Evolutionary conservation across 2,888 invertebrate genomes (phyloP).

Genomic region (Lasioglossum zephyrum): DNA sequence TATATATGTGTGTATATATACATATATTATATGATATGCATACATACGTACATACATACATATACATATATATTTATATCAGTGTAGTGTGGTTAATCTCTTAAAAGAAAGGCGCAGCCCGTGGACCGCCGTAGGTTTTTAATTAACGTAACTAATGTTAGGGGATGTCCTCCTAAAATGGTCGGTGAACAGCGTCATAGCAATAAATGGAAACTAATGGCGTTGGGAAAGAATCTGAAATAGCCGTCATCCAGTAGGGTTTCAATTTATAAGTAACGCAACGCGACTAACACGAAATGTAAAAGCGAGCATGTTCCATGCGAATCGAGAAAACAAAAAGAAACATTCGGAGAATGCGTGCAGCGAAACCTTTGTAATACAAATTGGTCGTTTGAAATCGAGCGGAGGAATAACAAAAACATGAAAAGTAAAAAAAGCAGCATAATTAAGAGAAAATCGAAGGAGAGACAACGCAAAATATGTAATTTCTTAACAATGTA

Average conservation of each 20-base stretch:
- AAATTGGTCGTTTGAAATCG: background rate
- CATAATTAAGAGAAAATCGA: constrained; percentile 7
- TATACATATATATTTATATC: constrained; percentile 66
- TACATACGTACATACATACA: constrained; percentile 11
- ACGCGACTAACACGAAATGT: background rate
- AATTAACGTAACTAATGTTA: constrained; percentile 65
- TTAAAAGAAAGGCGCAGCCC: constrained; percentile 55
- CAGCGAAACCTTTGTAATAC: background rate
- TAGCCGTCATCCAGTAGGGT: background rate
- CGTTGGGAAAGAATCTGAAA: constrained; percentile 15
- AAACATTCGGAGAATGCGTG: background rate
- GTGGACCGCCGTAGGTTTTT: constrained; percentile 62
- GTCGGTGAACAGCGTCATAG: constrained; percentile 53
- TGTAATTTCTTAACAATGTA: background rate
- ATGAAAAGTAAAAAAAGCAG: background rate
- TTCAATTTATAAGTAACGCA: background rate
- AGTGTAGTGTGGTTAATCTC: constrained; percentile 69
- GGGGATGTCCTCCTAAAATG: constrained; percentile 53
- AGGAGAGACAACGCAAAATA: constrained; percentile 4
- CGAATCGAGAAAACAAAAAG: background rate
- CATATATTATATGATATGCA: background rate
- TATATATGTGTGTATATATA: constrained; percentile 41
- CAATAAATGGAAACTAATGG: constrained; percentile 38
- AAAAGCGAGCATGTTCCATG: background rate
- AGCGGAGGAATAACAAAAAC: background rate